Evolutionary conservation across 2,888 invertebrate species (phyloP).

Genomic region (Deroplatys truncata): DNA sequence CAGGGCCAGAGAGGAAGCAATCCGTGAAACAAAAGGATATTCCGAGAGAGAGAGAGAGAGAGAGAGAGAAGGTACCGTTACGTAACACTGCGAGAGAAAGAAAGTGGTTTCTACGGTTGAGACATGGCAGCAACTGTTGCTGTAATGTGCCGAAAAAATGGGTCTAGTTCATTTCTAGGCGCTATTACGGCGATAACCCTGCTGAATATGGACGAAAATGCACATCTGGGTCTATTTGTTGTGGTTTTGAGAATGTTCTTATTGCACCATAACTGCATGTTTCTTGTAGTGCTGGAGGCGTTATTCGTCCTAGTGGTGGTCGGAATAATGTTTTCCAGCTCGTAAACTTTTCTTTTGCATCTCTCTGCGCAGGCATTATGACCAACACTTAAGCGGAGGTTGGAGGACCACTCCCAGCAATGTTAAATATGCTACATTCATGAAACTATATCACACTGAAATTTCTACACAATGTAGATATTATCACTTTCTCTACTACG

Average conservation of each 20-base stretch:
- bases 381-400: too few species aligned
- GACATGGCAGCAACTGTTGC: not conserved
- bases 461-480: too few species aligned
- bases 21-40: not conserved
- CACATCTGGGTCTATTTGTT: not conserved
- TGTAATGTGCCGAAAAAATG: not conserved
- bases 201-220: not conserved
- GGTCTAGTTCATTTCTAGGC: not conserved
- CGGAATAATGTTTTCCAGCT: too few species aligned
- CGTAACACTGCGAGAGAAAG: not conserved
- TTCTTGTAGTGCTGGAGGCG: not conserved
- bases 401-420: too few species aligned
- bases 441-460: too few species aligned
- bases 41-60: not conserved
- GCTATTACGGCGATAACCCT: not conserved
- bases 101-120: not conserved
- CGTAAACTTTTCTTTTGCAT: too few species aligned
- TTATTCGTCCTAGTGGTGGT: not conserved
- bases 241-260: not conserved
- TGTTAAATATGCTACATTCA: too few species aligned
- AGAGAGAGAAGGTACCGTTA: not conserved
- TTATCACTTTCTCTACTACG: too few species aligned
- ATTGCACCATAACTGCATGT: not conserved
- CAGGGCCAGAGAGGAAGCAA: not conserved
- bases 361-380: too few species aligned